Evolutionary conservation across 2,113 vertebrate genomes (phyloP).

Genomic region (Psilopsiagon aurifrons): DNA sequence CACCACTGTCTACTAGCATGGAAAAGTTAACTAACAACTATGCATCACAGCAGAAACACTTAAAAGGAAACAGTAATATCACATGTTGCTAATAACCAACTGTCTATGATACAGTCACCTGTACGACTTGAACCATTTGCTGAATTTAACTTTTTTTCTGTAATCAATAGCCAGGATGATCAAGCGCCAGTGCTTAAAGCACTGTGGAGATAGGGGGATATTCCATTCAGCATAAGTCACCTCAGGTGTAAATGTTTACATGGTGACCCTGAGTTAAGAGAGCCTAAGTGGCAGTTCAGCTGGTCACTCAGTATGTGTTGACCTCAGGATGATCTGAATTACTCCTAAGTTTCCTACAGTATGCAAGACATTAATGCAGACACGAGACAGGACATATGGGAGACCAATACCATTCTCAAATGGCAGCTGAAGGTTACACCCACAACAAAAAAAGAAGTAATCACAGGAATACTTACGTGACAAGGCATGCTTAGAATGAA

Average conservation of each 20-base stretch:
- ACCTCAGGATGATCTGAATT: neutral
- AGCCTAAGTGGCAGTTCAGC: neutral
- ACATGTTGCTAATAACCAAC: neutral
- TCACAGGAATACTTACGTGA: neutral
- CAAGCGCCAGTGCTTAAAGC: neutral
- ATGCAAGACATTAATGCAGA: neutral
- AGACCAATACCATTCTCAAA: neutral
- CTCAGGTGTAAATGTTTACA: neutral
- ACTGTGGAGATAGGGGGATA: neutral
- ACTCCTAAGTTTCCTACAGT: neutral
- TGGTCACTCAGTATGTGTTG: neutral
- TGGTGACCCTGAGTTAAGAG: neutral
- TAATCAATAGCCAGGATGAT: neutral
- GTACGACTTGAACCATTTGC: neutral
- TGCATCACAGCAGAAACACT: neutral
- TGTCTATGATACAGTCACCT: neutral
- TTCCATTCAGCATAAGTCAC: neutral
- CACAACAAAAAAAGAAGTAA: neutral
- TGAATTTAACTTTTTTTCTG: neutral
- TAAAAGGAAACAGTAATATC: neutral
- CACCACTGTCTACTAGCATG: neutral
- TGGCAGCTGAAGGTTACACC: neutral
- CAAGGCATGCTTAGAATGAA: neutral
- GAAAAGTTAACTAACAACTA: neutral
- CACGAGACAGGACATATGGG: rapidly evolving